Conservation (phyloP, 2,888 invertebrate genomes). For the Drosophila meridiana region DNA sequence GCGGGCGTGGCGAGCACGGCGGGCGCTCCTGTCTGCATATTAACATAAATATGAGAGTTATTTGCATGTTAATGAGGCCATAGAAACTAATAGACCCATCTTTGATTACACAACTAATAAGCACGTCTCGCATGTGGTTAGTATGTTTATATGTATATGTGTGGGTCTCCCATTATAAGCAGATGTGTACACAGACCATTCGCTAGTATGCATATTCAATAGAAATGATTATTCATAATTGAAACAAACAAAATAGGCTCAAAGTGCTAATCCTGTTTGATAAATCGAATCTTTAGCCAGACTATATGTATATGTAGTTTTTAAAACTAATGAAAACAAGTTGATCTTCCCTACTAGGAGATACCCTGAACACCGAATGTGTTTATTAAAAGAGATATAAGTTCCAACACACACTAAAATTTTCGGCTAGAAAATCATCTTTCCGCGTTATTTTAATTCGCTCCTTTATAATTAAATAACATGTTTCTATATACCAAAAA, state of each 20-base stretch:
- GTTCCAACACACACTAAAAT: too few relatives aligned
- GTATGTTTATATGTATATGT: background rate
- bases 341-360: too few relatives aligned
- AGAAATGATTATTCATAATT: background rate
- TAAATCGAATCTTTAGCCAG: background rate
- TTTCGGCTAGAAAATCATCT: too few relatives aligned
- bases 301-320: too few relatives aligned
- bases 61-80: conserved; percentile 72
- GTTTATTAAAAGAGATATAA: too few relatives aligned
- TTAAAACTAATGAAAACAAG: background rate
- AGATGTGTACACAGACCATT: background rate
- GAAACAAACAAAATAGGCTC: too few relatives aligned
- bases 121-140: conserved; percentile 10
- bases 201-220: background rate
- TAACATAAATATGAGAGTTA: conserved; percentile 57
- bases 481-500: too few relatives aligned
- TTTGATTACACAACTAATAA: conserved; percentile 67
- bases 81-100: conserved; percentile 53
- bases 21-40: conserved; percentile 47
- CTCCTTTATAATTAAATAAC: too few relatives aligned
- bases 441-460: too few relatives aligned
- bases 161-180: background rate
- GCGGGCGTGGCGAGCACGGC: conserved; percentile 19
- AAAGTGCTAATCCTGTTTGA: background rate
- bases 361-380: too few relatives aligned